Evolutionary conservation across 1,140 invertebrate species (phyloP), one percentile per base, ranked within the genome.

Genomic region (Drosophila lini): DNA sequence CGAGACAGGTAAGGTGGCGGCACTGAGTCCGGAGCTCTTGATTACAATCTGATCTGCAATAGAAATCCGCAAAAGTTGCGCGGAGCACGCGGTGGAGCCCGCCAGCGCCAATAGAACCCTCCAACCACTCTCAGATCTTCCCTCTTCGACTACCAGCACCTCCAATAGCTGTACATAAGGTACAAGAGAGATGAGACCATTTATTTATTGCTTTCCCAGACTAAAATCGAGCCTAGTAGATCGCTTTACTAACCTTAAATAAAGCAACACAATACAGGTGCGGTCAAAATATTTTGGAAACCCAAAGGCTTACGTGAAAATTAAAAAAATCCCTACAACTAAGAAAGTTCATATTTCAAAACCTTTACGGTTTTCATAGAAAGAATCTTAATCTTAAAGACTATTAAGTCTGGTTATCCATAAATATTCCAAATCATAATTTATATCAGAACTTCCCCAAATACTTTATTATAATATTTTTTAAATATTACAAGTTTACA

Each of bases 61-160:
- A 92, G 91, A 92, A 91, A 90, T 80, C 91, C 91, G 65, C 85
- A 92, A 92, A 92, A 92, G 70, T 90, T 92, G 83, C 91, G 91
- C 67, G 91, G 89, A 90, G 68, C 89, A 78, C 84, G 84, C 63
- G 62, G 69, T 78, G 84, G 85, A 75, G 48, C 73, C 55, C 89
- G 82, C 63, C 89, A 91, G 74, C 91, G 77, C 69, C 85, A 92
- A 77, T 92, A 92, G 75, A 86, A 69, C 74, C 32, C 42, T 59
- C 32, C 53, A 65, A 77, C 76, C 56, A 68, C 62, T 77, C 55
- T 77, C 41, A 75, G 74, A 41, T 56, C 56, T 65, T 65, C 47
- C 45, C 65, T 76, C 69, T 78, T 76, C 83, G 73, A 79, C 79
- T 79, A 60, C 61, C 65, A 71, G 56, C 65, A 81, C 71, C 65